Conservation (phyloP, 2,113 vertebrate genomes). For the Atlantisia rogersi region DNA sequence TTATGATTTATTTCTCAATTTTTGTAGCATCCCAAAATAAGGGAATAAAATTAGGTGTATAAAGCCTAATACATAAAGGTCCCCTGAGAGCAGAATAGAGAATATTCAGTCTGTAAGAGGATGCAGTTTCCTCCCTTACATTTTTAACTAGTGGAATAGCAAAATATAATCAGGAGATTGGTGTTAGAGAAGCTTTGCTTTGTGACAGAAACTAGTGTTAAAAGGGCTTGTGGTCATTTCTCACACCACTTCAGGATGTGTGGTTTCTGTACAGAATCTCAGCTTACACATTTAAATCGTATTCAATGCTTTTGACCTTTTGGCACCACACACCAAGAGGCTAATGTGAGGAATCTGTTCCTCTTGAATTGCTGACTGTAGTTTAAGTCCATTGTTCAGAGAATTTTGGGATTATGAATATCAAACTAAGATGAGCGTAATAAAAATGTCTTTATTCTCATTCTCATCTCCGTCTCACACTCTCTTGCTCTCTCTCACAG, state of each 20-base stretch:
- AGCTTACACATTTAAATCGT: slow-evolving; percentile 75
- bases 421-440: not conserved
- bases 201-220: slow-evolving; percentile 59
- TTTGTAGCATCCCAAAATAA: not conserved
- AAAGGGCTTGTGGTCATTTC: slow-evolving; percentile 70
- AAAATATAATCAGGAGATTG: slow-evolving; percentile 48
- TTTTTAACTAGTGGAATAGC: slow-evolving; percentile 37
- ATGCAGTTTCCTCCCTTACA: slow-evolving; percentile 16
- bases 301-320: slow-evolving; percentile 75
- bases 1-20: slow-evolving; percentile 10
- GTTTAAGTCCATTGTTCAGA: slow-evolving; percentile 68
- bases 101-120: not conserved
- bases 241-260: slow-evolving; percentile 62
- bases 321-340: slow-evolving; percentile 66
- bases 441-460: slow-evolving; percentile 44
- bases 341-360: slow-evolving; percentile 70
- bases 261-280: slow-evolving; percentile 56
- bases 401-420: slow-evolving; percentile 68
- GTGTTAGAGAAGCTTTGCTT: slow-evolving; percentile 44
- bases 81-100: not conserved
- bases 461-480: slow-evolving; percentile 49
- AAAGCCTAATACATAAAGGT: not conserved
- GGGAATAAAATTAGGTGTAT: slow-evolving; percentile 9
- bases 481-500: slow-evolving; percentile 35
- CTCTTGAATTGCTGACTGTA: slow-evolving; percentile 72